Evolutionary conservation across 1,140 invertebrate species (phyloP).

Genomic region (Drosophila ficusphila): DNA sequence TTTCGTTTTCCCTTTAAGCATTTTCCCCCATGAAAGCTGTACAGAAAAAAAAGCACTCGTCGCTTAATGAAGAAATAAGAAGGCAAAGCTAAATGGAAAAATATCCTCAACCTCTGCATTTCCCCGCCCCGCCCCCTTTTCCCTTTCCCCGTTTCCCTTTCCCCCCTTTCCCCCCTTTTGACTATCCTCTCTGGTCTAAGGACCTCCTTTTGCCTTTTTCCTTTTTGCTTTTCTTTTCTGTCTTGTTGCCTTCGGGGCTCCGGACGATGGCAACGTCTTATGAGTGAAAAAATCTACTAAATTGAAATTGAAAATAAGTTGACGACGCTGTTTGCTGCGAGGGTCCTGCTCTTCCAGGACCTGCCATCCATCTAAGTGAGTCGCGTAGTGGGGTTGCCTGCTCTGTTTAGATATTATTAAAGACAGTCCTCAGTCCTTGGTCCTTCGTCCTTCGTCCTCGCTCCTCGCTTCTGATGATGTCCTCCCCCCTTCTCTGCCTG

Average conservation of each 20-base stretch:
- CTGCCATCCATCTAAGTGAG: neutral
- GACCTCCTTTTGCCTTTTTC: too few species aligned
- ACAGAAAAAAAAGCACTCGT: too few species aligned
- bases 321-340: slow-evolving; percentile 69
- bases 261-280: slow-evolving; percentile 52
- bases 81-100: slow-evolving; percentile 28
- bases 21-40: too few species aligned
- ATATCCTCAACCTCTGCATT: neutral
- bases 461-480: slow-evolving; percentile 10
- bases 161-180: neutral
- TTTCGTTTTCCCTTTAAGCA: neutral
- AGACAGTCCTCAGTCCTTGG: slow-evolving; percentile 60
- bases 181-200: too few species aligned
- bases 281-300: slow-evolving; percentile 80
- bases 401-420: slow-evolving; percentile 72
- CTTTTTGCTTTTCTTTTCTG: too few species aligned
- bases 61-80: slow-evolving; percentile 33
- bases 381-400: neutral
- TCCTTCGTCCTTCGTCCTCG: slow-evolving; percentile 14
- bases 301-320: slow-evolving; percentile 83
- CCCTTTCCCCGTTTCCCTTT: neutral
- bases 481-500: neutral
- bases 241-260: slow-evolving; percentile 7
- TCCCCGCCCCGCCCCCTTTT: neutral
- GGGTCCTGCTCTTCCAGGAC: neutral